phyloP scores from a whole-genome alignment of 2,113 vertebrate genomes.

The Chlorodrepanis virens region DNA sequence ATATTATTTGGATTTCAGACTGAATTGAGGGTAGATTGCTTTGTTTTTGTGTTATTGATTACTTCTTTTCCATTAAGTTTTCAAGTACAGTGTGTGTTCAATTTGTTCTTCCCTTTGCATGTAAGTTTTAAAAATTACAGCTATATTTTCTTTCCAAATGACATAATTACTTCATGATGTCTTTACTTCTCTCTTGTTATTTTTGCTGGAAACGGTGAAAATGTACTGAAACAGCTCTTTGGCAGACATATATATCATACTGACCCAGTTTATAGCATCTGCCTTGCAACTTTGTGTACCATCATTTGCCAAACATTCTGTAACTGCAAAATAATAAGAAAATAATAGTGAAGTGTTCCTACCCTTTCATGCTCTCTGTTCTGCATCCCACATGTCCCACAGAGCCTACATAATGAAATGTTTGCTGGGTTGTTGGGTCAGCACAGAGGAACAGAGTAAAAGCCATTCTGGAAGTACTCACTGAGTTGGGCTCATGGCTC shows the following conservation, averaged over 20 bases:
- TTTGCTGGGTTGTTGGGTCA: slow-evolving; percentile 46
- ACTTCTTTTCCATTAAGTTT: neutral
- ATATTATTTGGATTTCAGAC: neutral
- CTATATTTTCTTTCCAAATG: slow-evolving; percentile 32
- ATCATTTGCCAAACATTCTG: slow-evolving; percentile 17
- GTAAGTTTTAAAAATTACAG: slow-evolving; percentile 3
- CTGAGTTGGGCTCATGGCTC: neutral
- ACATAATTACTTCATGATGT: slow-evolving; percentile 58
- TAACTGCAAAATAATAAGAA: slow-evolving; percentile 49
- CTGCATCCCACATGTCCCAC: slow-evolving; percentile 39
- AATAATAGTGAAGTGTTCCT: slow-evolving; percentile 37
- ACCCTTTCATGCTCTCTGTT: slow-evolving; percentile 10
- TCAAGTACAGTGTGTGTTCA: neutral
- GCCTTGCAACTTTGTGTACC: neutral
- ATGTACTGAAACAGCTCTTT: slow-evolving; percentile 31
- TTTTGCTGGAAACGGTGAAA: slow-evolving; percentile 44
- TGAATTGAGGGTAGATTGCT: neutral
- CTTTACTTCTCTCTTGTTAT: slow-evolving; percentile 25
- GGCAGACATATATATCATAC: slow-evolving; percentile 22
- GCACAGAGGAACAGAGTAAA: neutral
- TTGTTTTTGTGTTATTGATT: neutral
- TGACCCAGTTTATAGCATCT: slow-evolving; percentile 56
- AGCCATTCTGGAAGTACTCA: neutral
- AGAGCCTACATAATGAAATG: slow-evolving; percentile 47
- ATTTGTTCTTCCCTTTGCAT: slow-evolving; percentile 25